Base-by-base conservation (phyloP, 2,113 vertebrate genomes). In the Caranx melampygus region DNA sequence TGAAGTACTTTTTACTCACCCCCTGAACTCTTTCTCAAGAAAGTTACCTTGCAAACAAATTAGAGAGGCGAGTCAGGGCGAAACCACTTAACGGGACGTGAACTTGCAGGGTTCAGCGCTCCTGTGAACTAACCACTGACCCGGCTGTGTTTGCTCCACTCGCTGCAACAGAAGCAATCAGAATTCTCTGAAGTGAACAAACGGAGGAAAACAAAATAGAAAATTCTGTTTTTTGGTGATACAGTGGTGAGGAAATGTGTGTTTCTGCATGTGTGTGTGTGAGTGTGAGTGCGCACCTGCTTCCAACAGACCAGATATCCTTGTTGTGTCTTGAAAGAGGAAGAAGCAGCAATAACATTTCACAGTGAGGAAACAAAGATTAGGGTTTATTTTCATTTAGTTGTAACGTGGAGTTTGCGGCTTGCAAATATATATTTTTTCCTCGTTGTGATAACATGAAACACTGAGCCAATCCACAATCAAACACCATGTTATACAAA, bases 21-120 rank as follows among this genome's bases (percentile, higher is more conserved):
- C 51, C 65, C 55, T 59, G 21, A 84, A 35, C n/a, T 26, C 47
- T 62, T 62, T 67, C 1, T 31, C 16, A 68, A 26, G 16, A 73
- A 86, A 87, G 86, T 73, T 75, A 81, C 81, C 47, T 78, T 42
- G n/a, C 62, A 76, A 58, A 81, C 44, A 73, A 78, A 83, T 57
- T 66, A 60, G 14, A 61, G 49, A 72, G 35, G 18, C 15, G 51
- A 52, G 49, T 21, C 34, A 15, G 20, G 52, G 62, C 35, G 55
- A 47, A 79, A 47, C 4, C 61, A 71, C 47, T 83, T 63, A 51
- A 34, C 26, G 44, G 37, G 52, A 76, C 18, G 11, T 59, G 74
- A 77, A 68, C 47, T 31, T n/a, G 12, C 12, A 55, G 62, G 45
- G 45, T 72, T 79, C 74, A 55, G 61, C 3, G 8, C 51, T 3